phyloP scores from a whole-genome alignment of 2,888 invertebrate genomes.

The Eupithecia subfuscata region DNA sequence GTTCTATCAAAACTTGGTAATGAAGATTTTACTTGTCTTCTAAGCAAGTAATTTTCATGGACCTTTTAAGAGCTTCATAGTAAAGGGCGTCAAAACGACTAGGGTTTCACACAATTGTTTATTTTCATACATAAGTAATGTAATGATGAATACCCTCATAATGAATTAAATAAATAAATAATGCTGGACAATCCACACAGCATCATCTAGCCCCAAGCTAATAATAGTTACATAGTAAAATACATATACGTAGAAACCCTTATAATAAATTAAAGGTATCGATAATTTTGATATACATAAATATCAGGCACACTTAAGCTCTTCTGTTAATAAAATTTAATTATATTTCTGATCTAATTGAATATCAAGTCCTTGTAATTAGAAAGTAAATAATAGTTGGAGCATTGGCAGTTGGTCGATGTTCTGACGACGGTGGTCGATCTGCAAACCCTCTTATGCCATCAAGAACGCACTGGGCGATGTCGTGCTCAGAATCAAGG shows the following conservation, averaged over 20 bases:
- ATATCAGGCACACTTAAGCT: slow-evolving; percentile 12
- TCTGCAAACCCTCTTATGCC: slow-evolving; percentile 88
- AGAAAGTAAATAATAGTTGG: slow-evolving; percentile 95
- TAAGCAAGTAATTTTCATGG: background rate
- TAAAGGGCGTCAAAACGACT: background rate
- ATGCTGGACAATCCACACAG: too few relatives aligned
- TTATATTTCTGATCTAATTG: slow-evolving; percentile 85
- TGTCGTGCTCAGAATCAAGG: slow-evolving; percentile 90
- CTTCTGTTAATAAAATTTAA: slow-evolving; percentile 13
- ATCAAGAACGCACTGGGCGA: slow-evolving; percentile 90
- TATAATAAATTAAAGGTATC: background rate
- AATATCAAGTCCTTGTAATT: slow-evolving; percentile 98
- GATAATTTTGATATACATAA: slow-evolving; percentile 3
- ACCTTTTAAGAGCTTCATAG: background rate
- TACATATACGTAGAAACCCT: background rate
- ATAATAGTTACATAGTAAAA: too few relatives aligned
- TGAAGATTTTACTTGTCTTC: background rate
- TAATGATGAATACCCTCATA: too few relatives aligned
- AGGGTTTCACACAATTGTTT: background rate
- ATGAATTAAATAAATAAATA: too few relatives aligned
- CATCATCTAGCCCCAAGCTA: too few relatives aligned
- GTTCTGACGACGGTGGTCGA: slow-evolving; percentile 96
- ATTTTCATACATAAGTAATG: background rate
- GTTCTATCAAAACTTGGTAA: background rate
- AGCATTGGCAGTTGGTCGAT: slow-evolving; percentile 97